A percentile compares a stretch with the other conserved stretches of the same genome.
These are phyloP conservation scores for Diaphora mendica DNA, from an alignment of 2,888 invertebrate species.

Conservation along the genomic window DNA sequence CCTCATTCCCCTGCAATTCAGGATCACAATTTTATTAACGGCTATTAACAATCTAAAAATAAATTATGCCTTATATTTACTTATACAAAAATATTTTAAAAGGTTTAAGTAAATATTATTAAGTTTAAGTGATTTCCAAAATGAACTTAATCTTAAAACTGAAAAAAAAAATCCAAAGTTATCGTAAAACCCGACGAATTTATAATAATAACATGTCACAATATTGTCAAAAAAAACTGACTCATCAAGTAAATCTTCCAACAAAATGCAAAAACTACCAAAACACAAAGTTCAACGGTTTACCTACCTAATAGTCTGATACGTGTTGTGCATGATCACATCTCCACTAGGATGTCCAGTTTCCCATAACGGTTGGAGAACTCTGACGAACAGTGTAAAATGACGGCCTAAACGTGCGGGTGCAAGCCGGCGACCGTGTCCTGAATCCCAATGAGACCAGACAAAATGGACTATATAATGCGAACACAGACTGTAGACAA, in stretches of 20 bases:
- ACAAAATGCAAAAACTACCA: conserved; percentile 51
- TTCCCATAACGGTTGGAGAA: conserved; percentile 77
- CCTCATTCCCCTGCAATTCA: neutral
- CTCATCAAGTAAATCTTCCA: conserved; percentile 31
- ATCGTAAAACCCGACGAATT: neutral
- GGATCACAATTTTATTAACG: neutral
- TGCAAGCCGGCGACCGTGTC: conserved; percentile 67
- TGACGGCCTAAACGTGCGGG: conserved; percentile 64
- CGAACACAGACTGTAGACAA: conserved; percentile 55
- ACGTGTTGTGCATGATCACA: conserved; percentile 72
- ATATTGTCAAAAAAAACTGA: conserved; percentile 24
- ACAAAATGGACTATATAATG: conserved; percentile 77
- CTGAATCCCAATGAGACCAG: conserved; percentile 79
- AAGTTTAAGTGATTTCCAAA: too few relatives aligned
- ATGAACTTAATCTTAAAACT: neutral
- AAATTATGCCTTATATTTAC: neutral
- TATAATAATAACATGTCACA: neutral
- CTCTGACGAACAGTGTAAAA: conserved; percentile 72
- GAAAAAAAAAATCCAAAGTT: neutral
- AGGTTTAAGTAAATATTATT: neutral
- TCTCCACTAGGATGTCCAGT: conserved; percentile 68
- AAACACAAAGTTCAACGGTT: conserved; percentile 69
- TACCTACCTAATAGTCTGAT: conserved; percentile 56
- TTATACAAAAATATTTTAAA: neutral
- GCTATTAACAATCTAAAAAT: neutral